Conservation (phyloP, 2,113 vertebrate genomes). For the Calyptommatus sinebrachiatus region DNA sequence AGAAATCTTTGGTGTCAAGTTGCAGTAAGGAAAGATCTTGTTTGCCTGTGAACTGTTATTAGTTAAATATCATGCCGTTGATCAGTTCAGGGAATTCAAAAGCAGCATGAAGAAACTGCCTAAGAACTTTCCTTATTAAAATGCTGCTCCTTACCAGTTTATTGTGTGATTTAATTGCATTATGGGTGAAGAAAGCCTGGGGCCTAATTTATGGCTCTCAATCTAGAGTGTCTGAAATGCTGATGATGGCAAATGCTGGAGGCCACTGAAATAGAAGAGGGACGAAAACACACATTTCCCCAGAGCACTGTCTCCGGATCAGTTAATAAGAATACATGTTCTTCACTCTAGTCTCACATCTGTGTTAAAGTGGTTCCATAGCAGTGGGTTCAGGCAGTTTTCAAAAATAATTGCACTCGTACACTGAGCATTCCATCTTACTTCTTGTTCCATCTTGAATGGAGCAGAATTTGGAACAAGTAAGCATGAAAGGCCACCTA, state of each 20-base stretch:
- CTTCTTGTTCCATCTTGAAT: constrained; percentile 3
- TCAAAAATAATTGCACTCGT: constrained; percentile 26
- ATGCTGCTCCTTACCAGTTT: not conserved
- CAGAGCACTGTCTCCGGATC: constrained; percentile 17
- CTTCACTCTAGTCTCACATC: constrained; percentile 26
- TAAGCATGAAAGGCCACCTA: not conserved
- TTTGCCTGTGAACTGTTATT: not conserved
- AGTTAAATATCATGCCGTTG: not conserved
- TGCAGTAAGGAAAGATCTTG: not conserved
- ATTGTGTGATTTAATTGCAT: constrained; percentile 18
- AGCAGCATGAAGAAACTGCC: not conserved
- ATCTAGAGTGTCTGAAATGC: not conserved
- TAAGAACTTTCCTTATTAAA: not conserved
- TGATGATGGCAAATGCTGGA: constrained; percentile 15
- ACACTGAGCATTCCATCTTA: constrained; percentile 24
- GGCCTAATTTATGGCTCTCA: constrained; percentile 19
- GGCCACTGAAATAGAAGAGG: constrained; percentile 16
- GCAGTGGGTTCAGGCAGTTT: constrained; percentile 13
- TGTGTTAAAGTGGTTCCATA: constrained; percentile 17
- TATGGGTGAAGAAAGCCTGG: constrained; percentile 2
- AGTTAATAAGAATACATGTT: constrained; percentile 22
- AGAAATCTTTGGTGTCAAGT: not conserved
- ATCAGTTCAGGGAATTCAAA: constrained; percentile 13
- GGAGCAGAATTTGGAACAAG: not conserved
- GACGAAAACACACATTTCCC: not conserved